Evolutionary conservation across 30 jellyfish, hydroid and myxozoan species (phyloP).

Genomic region (Aurelia coerulea): DNA sequence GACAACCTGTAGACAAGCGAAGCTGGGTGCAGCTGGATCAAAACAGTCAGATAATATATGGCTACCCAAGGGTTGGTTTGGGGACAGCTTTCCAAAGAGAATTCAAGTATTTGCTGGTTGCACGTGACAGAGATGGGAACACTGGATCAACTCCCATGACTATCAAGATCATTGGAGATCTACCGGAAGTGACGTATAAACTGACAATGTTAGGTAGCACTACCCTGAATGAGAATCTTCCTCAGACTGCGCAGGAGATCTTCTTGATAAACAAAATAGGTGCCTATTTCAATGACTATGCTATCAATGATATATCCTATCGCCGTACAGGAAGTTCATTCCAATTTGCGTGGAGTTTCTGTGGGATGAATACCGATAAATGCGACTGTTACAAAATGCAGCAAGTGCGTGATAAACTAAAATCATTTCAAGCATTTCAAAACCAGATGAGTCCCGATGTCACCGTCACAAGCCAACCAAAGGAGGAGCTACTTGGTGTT

Average conservation of each 20-base stretch:
- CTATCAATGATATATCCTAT: constrained; percentile 54
- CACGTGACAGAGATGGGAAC: constrained; percentile 74
- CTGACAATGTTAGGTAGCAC: constrained; percentile 43
- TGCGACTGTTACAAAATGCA: constrained; percentile 64
- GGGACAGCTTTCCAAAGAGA: background rate
- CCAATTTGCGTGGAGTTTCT: constrained; percentile 75
- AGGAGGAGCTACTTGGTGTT: constrained; percentile 40
- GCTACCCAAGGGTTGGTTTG: constrained; percentile 54
- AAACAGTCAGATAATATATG: constrained; percentile 26
- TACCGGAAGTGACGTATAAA: constrained; percentile 31
- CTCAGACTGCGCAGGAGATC: constrained; percentile 71
- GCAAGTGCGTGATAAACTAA: constrained; percentile 34
- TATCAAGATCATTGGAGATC: constrained; percentile 51
- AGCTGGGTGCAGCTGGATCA: constrained; percentile 53
- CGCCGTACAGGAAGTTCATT: constrained; percentile 16
- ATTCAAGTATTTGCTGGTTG: constrained; percentile 57
- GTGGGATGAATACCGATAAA: constrained; percentile 25
- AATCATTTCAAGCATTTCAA: background rate
- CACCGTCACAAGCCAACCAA: constrained; percentile 6
- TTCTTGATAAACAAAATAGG: constrained; percentile 46
- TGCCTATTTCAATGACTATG: constrained; percentile 25
- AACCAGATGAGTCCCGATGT: constrained; percentile 32
- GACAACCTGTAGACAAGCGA: background rate
- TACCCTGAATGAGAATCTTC: constrained; percentile 1
- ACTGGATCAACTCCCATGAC: constrained; percentile 50